These are phyloP conservation scores for Thumatha senex DNA, from an alignment of 2,888 invertebrate species.

Conservation along the genomic window DNA sequence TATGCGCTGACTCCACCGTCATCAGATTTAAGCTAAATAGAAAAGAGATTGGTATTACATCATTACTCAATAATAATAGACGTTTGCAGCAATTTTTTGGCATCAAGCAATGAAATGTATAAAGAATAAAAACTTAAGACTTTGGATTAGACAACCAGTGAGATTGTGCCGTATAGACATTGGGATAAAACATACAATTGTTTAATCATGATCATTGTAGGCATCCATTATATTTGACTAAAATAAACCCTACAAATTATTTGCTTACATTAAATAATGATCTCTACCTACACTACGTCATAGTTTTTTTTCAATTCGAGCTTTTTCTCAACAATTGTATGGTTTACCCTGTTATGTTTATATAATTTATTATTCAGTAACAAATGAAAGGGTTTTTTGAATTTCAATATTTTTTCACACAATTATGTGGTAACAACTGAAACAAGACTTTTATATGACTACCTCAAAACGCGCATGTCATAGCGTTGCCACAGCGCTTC, in stretches of 20 bases:
- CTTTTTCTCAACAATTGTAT: constrained; percentile 1
- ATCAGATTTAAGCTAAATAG: constrained; percentile 69
- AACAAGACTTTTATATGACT: too few relatives aligned
- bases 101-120: constrained; percentile 71
- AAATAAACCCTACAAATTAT: constrained; percentile 8
- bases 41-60: constrained; percentile 67
- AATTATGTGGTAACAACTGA: too few relatives aligned
- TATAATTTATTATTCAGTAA: not conserved
- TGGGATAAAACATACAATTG: constrained; percentile 8
- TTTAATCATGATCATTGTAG: not conserved
- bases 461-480: too few relatives aligned
- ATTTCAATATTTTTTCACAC: not conserved
- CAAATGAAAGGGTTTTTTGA: not conserved
- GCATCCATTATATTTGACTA: constrained; percentile 1
- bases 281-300: too few relatives aligned
- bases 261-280: not conserved
- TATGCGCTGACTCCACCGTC: constrained; percentile 55
- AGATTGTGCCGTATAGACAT: constrained; percentile 44
- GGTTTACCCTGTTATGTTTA: constrained; percentile 3
- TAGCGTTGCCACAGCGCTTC: not conserved
- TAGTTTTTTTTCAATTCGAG: not conserved
- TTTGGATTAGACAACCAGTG: constrained; percentile 78
- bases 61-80: constrained; percentile 66
- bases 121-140: constrained; percentile 62
- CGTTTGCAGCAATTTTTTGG: constrained; percentile 78